Percentiles rank a stretch among this genome's conserved stretches.
Conservation (phyloP, 2,797 vertebrate species). For the Heteromormyrus szaboi region DNA sequence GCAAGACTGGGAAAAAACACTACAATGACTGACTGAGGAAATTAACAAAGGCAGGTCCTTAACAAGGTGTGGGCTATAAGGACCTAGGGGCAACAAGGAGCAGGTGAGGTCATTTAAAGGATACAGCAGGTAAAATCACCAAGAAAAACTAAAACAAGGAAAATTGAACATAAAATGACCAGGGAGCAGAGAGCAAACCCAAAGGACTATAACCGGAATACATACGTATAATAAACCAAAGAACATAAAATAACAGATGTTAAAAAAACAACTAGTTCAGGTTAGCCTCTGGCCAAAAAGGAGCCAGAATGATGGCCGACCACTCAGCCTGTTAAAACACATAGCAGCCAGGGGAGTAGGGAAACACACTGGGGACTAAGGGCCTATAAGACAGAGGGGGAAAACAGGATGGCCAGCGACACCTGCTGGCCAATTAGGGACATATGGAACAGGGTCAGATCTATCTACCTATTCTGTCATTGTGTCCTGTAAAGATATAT, state of each 20-base stretch:
- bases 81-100: not conserved
- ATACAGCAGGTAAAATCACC: no score
- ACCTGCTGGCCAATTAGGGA: not conserved
- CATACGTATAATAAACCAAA: not conserved
- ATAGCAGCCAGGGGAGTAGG: not conserved
- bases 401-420: not conserved
- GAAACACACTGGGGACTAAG: not conserved
- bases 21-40: not conserved
- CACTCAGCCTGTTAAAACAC: not conserved
- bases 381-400: not conserved
- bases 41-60: not conserved
- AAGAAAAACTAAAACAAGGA: not conserved
- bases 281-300: not conserved
- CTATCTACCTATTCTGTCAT: not conserved
- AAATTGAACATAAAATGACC: not conserved
- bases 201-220: not conserved
- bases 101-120: not conserved
- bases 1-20: not conserved
- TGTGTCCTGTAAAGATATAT: not conserved
- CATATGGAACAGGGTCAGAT: not conserved
- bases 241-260: not conserved
- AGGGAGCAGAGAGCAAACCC: not conserved
- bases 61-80: not conserved
- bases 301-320: not conserved
- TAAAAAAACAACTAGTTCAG: not conserved